Conservation (phyloP, 2,113 vertebrate species). For the Cyanocitta stelleri region DNA sequence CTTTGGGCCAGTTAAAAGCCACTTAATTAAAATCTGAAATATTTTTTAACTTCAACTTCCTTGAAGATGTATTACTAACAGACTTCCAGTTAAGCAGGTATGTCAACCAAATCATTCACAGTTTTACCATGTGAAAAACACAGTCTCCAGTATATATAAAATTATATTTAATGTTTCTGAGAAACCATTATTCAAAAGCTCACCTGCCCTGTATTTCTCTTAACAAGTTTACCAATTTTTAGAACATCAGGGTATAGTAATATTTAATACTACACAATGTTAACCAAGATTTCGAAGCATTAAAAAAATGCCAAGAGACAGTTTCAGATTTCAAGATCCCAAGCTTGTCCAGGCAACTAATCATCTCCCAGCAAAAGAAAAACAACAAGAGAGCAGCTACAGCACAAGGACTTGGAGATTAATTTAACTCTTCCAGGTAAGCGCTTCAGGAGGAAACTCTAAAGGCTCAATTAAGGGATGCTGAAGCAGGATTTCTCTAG, state of each 20-base stretch:
- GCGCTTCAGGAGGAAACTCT: neutral
- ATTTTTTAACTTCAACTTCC: neutral
- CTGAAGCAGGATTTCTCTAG: neutral
- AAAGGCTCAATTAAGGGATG: conserved; percentile 4
- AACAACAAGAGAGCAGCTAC: neutral
- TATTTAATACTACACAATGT: conserved; percentile 32
- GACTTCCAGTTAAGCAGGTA: neutral
- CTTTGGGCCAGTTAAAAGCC: neutral
- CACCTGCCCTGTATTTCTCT: neutral
- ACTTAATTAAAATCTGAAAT: neutral
- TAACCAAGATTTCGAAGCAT: conserved; percentile 25
- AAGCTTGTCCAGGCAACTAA: conserved; percentile 26
- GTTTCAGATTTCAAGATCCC: conserved; percentile 29
- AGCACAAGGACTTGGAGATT: neutral
- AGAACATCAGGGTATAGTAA: neutral
- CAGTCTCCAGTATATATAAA: neutral
- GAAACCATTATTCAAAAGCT: neutral
- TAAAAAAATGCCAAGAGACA: conserved; percentile 19
- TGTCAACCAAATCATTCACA: neutral
- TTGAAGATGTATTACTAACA: neutral
- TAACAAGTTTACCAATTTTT: conserved; percentile 61
- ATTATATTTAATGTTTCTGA: conserved; percentile 4
- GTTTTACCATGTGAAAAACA: neutral
- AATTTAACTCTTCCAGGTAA: conserved; percentile 45
- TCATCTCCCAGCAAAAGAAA: conserved; percentile 8